Conservation (phyloP, 2,113 vertebrate genomes). For the Ciconia boyciana region DNA sequence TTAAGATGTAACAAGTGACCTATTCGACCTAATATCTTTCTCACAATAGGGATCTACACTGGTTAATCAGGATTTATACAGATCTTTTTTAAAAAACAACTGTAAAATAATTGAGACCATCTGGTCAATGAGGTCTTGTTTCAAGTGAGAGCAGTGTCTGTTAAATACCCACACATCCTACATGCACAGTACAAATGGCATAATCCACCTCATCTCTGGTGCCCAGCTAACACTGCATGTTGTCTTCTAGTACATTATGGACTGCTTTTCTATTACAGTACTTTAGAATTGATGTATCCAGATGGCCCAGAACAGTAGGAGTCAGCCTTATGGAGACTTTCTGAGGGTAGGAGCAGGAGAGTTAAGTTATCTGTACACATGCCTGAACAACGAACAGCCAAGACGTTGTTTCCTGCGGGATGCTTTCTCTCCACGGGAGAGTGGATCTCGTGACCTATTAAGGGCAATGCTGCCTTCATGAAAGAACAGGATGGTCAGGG, state of each 20-base stretch:
- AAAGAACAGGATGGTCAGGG: background rate
- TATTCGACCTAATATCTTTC: background rate
- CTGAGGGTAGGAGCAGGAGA: background rate
- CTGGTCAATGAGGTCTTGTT: background rate
- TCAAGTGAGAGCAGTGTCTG: background rate
- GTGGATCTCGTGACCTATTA: background rate
- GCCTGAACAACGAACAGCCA: background rate
- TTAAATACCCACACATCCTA: background rate
- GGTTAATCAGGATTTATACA: background rate
- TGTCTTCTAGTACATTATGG: background rate
- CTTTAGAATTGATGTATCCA: background rate
- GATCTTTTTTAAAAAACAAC: background rate
- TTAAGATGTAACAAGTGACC: background rate
- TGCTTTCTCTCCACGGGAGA: background rate
- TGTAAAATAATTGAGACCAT: background rate
- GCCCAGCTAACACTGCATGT: background rate
- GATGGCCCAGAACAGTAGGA: conserved; percentile 48
- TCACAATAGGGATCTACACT: background rate
- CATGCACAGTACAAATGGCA: background rate
- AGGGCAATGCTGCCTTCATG: background rate
- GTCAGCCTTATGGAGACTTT: background rate
- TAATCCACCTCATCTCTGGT: background rate
- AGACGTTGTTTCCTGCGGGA: background rate
- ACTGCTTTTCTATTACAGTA: background rate
- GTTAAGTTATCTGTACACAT: background rate